Evolutionary conservation across 2,113 vertebrate species (phyloP), one percentile per base, ranked within the genome.

Genomic region (Coturnix japonica): DNA sequence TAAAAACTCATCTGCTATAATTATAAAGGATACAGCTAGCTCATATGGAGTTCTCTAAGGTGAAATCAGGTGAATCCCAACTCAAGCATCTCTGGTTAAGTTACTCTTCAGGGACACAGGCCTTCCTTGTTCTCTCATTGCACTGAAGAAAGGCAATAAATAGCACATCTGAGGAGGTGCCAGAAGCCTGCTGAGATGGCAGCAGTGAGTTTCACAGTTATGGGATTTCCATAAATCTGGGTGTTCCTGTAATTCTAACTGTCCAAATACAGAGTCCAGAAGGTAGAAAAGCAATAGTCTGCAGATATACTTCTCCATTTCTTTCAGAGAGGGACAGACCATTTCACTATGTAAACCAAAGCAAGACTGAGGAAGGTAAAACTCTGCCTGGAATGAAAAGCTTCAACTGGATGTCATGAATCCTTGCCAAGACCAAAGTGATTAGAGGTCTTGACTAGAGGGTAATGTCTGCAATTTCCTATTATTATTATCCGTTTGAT

Each of bases 241-340:
- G 18, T 66, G 13, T 9, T 31, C 44, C 13, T 39, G 11, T 37
- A n/a, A n/a, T n/a, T n/a, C n/a, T 22, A 19, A 28, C 19, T 59
- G 25, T 47, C 30, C 46, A 54, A 44, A 66, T 9, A 21, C 5
- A 23, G 0, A 60, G 0, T 8, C 13, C 65, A 49, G 43, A 67
- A 54, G 31, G 11, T 3, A 72, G 21, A 63, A 20, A 28, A 59
- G 1, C 18, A 31, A 23, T 12, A n/a, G 3, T 41, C 47, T 59
- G 49, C 64, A 88, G 8, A 71, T 0, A 54, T 26, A 6, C 1
- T 23, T 6, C 3, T 19, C 2, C 11, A 12, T 54, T 71, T 84
- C 21, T 75, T 89, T 47, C 33, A 13, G 37, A 61, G 33, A 67
- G 18, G 20, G 7, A 9, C 46, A 53, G 12, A 28, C 6, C 7